Percentiles rank a stretch among this genome's conserved stretches.
These are phyloP conservation scores for Phylloscopus collybita DNA, from an alignment of 2,797 vertebrate genomes.

Conservation along the genomic window DNA sequence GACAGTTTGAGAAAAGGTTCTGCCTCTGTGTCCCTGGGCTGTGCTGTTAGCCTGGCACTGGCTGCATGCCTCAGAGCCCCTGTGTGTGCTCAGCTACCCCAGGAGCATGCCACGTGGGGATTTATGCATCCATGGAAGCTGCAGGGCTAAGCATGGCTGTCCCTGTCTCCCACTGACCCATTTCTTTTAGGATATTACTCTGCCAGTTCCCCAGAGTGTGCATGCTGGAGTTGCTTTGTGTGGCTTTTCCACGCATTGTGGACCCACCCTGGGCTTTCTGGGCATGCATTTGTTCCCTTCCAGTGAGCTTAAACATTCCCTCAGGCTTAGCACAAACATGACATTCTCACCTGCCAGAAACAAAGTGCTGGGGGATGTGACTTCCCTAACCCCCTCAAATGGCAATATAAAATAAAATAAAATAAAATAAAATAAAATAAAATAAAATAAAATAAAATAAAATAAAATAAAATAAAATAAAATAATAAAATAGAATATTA, in stretches of 20 bases:
- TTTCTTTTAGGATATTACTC: neutral
- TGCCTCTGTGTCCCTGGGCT: neutral
- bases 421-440: too few species aligned
- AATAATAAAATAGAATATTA: neutral
- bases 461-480: too few species aligned
- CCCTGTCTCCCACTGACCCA: neutral
- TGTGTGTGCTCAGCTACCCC: neutral
- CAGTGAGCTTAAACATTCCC: neutral
- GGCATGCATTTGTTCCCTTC: neutral
- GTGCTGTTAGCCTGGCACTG: neutral
- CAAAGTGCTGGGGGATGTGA: neutral
- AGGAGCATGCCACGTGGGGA: fast-evolving
- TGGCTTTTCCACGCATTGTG: neutral
- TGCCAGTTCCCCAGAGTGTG: neutral
- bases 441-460: too few species aligned
- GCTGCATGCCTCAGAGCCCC: neutral
- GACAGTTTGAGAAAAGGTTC: neutral
- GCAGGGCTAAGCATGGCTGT: neutral
- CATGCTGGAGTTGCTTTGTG: neutral
- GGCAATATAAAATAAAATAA: neutral
- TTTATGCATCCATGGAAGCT: neutral
- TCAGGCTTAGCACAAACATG: neutral
- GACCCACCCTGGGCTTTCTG: neutral
- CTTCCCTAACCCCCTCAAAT: neutral
- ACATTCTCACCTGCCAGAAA: neutral